Conservation (phyloP, 2,888 invertebrate genomes). For the Diloba caeruleocephala region DNA sequence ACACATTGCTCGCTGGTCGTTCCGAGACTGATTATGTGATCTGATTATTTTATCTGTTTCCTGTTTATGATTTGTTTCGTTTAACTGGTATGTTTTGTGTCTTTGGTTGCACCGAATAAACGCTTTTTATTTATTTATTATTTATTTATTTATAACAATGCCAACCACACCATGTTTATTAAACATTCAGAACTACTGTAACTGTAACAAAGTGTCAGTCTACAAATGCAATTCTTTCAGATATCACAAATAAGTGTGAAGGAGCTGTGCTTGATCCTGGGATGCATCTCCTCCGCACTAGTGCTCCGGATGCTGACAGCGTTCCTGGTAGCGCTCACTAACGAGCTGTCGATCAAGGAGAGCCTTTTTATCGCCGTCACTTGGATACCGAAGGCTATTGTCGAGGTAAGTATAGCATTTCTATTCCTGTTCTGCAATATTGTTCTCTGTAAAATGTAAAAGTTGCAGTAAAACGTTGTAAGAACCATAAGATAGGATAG, state of each 20-base stretch:
- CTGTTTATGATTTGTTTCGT: too few relatives aligned
- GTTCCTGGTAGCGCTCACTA: conserved; percentile 77
- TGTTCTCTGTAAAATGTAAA: conserved; percentile 24
- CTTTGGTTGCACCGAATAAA: too few relatives aligned
- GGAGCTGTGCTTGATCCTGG: conserved; percentile 75
- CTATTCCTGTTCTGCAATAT: conserved; percentile 3
- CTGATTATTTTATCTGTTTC: too few relatives aligned
- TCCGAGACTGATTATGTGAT: too few relatives aligned
- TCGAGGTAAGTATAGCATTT: conserved; percentile 72
- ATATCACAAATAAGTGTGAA: conserved; percentile 70
- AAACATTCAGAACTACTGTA: too few relatives aligned
- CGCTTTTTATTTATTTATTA: too few relatives aligned
- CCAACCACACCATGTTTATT: too few relatives aligned
- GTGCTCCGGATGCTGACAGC: conserved; percentile 77
- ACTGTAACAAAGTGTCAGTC: too few relatives aligned
- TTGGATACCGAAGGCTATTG: conserved; percentile 86
- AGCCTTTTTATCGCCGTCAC: conserved; percentile 81
- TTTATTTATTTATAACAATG: too few relatives aligned
- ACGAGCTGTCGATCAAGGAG: conserved; percentile 77
- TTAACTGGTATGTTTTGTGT: too few relatives aligned
- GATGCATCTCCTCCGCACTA: conserved; percentile 76
- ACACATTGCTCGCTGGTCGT: too few relatives aligned
- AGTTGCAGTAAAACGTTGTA: conserved; percentile 27
- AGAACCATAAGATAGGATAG: neutral
- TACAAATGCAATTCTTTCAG: conserved; percentile 55